Evolutionary conservation across 2,888 invertebrate genomes (phyloP), one percentile per base, ranked within the genome.

Genomic region (Drepana falcataria): DNA sequence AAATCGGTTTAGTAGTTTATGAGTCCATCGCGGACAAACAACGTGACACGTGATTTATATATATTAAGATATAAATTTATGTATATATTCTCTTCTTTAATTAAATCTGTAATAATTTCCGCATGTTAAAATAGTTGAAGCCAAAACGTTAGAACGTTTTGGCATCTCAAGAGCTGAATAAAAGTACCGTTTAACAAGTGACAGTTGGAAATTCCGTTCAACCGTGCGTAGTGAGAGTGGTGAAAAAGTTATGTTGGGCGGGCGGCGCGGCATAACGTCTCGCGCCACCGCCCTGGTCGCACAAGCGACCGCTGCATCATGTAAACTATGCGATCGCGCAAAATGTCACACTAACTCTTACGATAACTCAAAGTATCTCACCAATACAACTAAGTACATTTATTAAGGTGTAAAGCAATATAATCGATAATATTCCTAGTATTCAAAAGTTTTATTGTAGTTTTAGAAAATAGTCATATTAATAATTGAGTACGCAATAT

Each of bases 231-330:
- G 54, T 59, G 73, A 72, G 66, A 69, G 40, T 51, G 33, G 33
- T 34, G 48, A 44, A 9, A 44, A 6, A 44, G 54, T 71, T 59
- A 61, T 67, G 73, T 76, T 75, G 77, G 75, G 72, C 75, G 75
- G 75, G 62, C 55, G 58, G 56, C 62, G 65, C 77, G 81, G 72
- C 87, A 87, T 77, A 85, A 65, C 73, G 79, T 73, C 71, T 66
- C 81, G 83, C 79, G 82, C 76, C 73, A 68, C 70, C 83, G 77
- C 64, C 61, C 66, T 59, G 69, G 71, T 62, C 65, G 68, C 77
- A 76, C 58, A 55, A 59, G 68, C 73, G 60, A 55, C 60, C 58
- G 55, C 66, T 61, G 52, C 63, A 68, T 59, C 59, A 81, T 82
- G 82, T 71, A 69, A 75, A 40, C 51, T 7, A 40, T 68, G 64